phyloP scores from a whole-genome alignment of 2,888 invertebrate species.

The Phorcus lineatus region DNA sequence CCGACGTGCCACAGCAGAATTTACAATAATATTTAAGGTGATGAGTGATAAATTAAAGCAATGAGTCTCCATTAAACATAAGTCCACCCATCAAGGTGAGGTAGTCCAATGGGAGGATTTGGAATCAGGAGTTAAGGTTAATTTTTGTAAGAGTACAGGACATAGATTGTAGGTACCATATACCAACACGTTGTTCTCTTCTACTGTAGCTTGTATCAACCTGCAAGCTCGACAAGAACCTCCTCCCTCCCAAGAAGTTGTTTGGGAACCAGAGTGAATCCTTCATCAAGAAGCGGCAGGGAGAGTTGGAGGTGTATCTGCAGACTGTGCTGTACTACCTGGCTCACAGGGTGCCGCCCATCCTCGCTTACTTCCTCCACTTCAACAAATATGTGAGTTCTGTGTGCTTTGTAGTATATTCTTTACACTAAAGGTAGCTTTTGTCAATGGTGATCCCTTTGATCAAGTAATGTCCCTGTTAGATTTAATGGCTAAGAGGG shows the following conservation, averaged over 20 bases:
- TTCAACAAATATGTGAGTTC: conserved; percentile 85
- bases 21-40: neutral
- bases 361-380: conserved; percentile 89
- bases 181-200: neutral
- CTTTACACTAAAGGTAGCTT: too few relatives aligned
- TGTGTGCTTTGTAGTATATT: neutral
- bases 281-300: conserved; percentile 89
- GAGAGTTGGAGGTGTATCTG: conserved; percentile 88
- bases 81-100: too few relatives aligned
- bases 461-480: too few relatives aligned
- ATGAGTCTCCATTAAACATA: too few relatives aligned
- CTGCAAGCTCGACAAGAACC: conserved; percentile 88
- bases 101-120: too few relatives aligned
- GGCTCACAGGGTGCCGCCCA: conserved; percentile 83
- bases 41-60: too few relatives aligned
- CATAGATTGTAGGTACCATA: too few relatives aligned
- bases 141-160: too few relatives aligned
- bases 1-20: neutral
- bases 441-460: too few relatives aligned
- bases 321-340: conserved; percentile 83
- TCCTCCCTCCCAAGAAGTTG: conserved; percentile 94
- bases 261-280: conserved; percentile 91
- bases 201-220: conserved; percentile 81
- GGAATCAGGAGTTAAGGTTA: too few relatives aligned
- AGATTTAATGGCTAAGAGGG: too few relatives aligned